Base-by-base conservation (phyloP, 2,888 invertebrate genomes). In the Drosophila mimica region DNA sequence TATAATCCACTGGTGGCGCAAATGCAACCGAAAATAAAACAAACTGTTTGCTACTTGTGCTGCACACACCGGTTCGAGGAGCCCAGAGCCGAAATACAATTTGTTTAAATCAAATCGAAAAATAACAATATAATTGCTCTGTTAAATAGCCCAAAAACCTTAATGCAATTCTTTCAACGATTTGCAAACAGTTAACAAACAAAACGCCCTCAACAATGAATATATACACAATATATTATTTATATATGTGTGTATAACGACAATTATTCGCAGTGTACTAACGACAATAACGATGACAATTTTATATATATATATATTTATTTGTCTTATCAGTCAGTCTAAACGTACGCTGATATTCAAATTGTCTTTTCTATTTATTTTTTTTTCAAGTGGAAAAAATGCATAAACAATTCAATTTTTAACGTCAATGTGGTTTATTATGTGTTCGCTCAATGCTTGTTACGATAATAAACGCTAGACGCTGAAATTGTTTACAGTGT, bases 161-260 rank as follows among this genome's bases (percentile, higher is more conserved):
- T 92, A 90, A 92, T 92, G 91, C 92, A 88, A 92, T 92, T 92
- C 91, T 92, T 89, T 91, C 87, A 91, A 92, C 92, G 91, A 92
- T 92, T 92, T 88, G 92, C 92, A 92, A 92, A 91, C 92, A 91
- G 92, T 90, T 89, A 91, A 91, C 92, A 92, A 92, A 91, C 83
- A 77, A 84, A 83, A 79, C 76, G 83, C 91, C 91, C 91, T 92
- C 91, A 83, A 88, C 81, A 82, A 79, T 88, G 72, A 59, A 68
- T 65, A 65, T 67, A 63, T 61, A 56, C 38, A 40, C 57, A 57
- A 57, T 57, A 57, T 43, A 43, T 72, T 58, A 62, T 61, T 52
- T 52, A 31, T 68, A 28, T 48, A 67, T 62, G 38, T 70, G 59
- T 76, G 49, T 68, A 58, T 58, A 60, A 59, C 52, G 59, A 74